Conservation (phyloP, 2,113 vertebrate genomes). For the Psammodynastes pulverulentus region DNA sequence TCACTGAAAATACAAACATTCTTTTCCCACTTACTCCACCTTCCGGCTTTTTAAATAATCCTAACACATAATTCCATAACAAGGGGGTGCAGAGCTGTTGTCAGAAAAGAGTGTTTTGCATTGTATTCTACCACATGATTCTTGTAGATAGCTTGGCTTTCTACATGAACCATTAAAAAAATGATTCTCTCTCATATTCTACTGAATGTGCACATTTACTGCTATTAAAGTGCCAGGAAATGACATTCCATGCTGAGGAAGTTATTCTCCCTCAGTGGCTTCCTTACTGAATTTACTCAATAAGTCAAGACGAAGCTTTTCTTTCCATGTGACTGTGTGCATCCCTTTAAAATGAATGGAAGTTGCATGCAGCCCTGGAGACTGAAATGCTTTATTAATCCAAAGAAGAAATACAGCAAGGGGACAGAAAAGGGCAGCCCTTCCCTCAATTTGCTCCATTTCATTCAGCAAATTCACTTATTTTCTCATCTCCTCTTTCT, state of each 20-base stretch:
- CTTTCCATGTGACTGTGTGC: neutral
- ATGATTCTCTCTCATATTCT: neutral
- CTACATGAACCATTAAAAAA: slow-evolving; percentile 23
- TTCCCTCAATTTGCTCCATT: slow-evolving; percentile 22
- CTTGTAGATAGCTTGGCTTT: slow-evolving; percentile 25
- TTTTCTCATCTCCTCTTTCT: slow-evolving; percentile 60
- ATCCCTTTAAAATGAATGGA: neutral
- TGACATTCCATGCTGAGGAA: slow-evolving; percentile 2
- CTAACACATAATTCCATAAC: slow-evolving; percentile 50
- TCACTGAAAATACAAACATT: slow-evolving; percentile 17
- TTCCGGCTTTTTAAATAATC: slow-evolving; percentile 39
- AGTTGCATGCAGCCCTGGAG: slow-evolving; percentile 13
- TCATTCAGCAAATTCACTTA: slow-evolving; percentile 51
- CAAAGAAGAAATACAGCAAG: neutral
- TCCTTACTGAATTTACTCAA: neutral
- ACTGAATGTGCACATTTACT: rapidly evolving
- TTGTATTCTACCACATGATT: slow-evolving; percentile 39
- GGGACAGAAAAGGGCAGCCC: neutral
- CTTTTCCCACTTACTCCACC: slow-evolving; percentile 17
- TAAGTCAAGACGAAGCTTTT: neutral
- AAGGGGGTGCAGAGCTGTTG: slow-evolving; percentile 37
- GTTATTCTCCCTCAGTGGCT: neutral
- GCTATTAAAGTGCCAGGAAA: neutral
- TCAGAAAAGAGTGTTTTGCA: slow-evolving; percentile 39
- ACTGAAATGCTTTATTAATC: neutral